Evolutionary conservation across 1,140 invertebrate genomes (phyloP).

Genomic region (Drosophila azteca): DNA sequence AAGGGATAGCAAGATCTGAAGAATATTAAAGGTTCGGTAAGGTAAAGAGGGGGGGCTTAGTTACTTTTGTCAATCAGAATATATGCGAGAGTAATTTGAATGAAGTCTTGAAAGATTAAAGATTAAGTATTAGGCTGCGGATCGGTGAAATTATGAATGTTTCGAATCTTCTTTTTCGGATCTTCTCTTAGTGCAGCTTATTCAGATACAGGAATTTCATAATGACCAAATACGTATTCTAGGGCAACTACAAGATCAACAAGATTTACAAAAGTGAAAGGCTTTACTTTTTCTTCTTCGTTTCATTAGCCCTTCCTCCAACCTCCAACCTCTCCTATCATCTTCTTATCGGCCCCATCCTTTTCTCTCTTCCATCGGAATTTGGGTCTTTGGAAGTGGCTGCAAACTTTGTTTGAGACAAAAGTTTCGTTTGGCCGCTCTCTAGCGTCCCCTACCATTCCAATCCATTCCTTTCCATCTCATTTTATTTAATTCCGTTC

Average conservation of each 20-base stretch:
- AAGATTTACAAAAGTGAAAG: conserved; percentile 42
- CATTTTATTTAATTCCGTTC: not conserved
- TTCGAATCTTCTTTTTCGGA: no score
- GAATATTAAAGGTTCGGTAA: no score
- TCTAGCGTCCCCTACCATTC: not conserved
- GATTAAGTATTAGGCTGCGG: no score
- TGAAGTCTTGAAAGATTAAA: no score
- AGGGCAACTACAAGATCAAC: conserved; percentile 2
- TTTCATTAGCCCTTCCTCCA: conserved; percentile 18
- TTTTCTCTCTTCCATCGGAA: not conserved
- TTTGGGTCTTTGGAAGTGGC: conserved; percentile 31
- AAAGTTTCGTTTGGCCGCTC: conserved; percentile 62
- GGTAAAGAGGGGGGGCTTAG: no score
- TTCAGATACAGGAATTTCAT: not conserved
- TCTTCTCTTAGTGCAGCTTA: no score
- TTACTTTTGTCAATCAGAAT: no score
- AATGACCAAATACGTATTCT: conserved; percentile 1
- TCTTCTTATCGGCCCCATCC: conserved; percentile 33
- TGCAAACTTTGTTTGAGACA: conserved; percentile 68
- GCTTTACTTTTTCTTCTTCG: conserved; percentile 39
- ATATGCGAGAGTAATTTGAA: no score
- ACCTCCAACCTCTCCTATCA: not conserved
- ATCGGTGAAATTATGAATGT: no score
- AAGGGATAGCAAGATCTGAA: no score
- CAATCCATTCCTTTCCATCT: not conserved